A percentile compares a stretch with the other conserved stretches of the same genome.
These are phyloP conservation scores for Calcarius ornatus DNA, from an alignment of 2,113 vertebrate species.

Conservation along the genomic window DNA sequence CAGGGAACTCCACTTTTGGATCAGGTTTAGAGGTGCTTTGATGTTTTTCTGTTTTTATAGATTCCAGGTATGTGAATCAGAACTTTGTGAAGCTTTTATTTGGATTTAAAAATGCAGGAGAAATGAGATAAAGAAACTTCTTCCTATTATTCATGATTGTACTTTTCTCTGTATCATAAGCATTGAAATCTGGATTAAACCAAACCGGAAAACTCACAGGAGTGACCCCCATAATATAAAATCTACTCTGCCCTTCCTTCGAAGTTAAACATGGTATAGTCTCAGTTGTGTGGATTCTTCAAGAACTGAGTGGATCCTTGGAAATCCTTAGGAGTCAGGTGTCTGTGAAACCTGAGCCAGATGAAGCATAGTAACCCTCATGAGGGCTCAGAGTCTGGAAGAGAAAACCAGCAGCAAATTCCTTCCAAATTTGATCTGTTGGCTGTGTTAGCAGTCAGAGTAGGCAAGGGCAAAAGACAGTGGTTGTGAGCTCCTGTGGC, in stretches of 20 bases:
- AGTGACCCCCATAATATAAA: not conserved
- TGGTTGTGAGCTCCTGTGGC: not conserved
- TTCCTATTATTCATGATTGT: not conserved
- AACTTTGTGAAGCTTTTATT: not conserved
- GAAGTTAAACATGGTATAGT: not conserved
- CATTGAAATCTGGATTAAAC: not conserved
- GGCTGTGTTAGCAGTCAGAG: rapidly evolving
- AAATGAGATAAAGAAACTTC: not conserved
- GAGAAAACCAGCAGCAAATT: not conserved
- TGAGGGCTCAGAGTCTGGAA: not conserved
- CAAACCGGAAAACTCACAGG: not conserved
- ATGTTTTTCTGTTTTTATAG: not conserved
- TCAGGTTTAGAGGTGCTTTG: not conserved
- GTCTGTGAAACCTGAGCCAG: not conserved
- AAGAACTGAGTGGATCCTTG: not conserved
- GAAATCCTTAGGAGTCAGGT: not conserved
- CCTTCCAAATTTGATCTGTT: not conserved
- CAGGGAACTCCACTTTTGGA: not conserved
- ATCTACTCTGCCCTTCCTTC: not conserved
- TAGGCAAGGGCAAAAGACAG: not conserved
- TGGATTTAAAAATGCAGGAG: not conserved
- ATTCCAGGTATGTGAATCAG: not conserved
- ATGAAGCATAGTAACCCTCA: not conserved
- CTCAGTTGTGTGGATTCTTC: not conserved
- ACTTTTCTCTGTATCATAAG: not conserved